Evolutionary conservation across 2,113 vertebrate species (phyloP).

Genomic region (Corydoras maculifer): DNA sequence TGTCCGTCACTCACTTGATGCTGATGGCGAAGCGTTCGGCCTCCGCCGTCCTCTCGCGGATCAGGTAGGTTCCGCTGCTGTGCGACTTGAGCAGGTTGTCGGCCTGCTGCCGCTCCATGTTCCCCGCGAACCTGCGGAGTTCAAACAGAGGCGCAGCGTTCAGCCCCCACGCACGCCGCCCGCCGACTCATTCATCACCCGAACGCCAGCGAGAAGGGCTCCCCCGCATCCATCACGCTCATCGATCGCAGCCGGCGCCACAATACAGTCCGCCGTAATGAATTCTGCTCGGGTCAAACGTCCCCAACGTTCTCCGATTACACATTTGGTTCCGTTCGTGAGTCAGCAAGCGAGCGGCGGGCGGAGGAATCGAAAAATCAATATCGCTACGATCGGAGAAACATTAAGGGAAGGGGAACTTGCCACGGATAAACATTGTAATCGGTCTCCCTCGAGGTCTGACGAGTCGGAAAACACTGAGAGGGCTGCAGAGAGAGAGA

Average conservation of each 20-base stretch:
- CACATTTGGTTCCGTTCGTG: not conserved
- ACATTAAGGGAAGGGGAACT: constrained; percentile 42
- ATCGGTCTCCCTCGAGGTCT: constrained; percentile 79
- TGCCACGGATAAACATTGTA: constrained; percentile 88
- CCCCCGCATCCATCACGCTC: constrained; percentile 28
- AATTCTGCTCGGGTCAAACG: constrained; percentile 20
- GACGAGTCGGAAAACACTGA: constrained; percentile 74
- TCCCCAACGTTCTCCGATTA: constrained; percentile 4
- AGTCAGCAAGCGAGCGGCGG: not conserved
- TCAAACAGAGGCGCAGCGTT: constrained; percentile 15
- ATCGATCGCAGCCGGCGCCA: constrained; percentile 22
- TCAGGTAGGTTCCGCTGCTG: constrained; percentile 89
- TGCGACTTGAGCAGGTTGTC: constrained; percentile 92
- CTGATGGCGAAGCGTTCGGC: constrained; percentile 96
- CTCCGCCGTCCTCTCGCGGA: constrained; percentile 89
- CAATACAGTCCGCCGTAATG: constrained; percentile 20
- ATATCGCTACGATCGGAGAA: constrained; percentile 13
- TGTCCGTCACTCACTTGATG: constrained; percentile 79
- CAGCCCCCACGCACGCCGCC: not conserved
- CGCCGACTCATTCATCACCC: constrained; percentile 20
- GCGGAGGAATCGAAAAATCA: constrained; percentile 16
- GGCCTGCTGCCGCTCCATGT: constrained; percentile 92
- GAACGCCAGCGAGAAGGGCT: too few relatives aligned
- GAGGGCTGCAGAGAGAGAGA: constrained; percentile 51
- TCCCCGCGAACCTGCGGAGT: constrained; percentile 84